Conservation (phyloP, 2,888 invertebrate species). For the Teleogryllus oceanicus region DNA sequence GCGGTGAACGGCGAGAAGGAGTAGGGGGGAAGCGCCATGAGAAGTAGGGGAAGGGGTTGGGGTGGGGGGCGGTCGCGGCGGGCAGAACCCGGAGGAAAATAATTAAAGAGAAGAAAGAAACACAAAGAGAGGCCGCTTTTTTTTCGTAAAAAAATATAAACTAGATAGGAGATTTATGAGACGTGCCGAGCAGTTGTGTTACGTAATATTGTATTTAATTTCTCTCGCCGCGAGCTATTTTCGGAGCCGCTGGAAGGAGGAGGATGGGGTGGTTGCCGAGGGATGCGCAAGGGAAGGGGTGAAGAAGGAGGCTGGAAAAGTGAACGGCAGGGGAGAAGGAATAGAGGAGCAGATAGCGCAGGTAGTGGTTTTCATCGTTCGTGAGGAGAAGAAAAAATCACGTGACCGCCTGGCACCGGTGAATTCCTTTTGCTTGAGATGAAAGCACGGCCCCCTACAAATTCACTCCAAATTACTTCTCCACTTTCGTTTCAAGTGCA, state of each 20-base stretch:
- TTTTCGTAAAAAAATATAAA: constrained; percentile 5
- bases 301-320: too few species aligned
- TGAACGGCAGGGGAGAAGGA: background rate
- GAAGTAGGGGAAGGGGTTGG: too few species aligned
- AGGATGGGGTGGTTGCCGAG: too few species aligned
- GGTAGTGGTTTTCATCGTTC: background rate
- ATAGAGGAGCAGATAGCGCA: background rate
- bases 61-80: background rate
- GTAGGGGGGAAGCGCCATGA: too few species aligned
- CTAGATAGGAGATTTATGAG: background rate
- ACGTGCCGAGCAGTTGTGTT: background rate
- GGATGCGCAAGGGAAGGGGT: background rate
- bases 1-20: background rate
- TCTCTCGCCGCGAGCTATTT: background rate
- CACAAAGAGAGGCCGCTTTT: background rate
- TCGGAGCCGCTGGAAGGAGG: background rate
- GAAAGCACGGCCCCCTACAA: too few species aligned
- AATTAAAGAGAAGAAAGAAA: background rate
- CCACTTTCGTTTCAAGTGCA: too few species aligned
- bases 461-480: too few species aligned
- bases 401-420: too few species aligned
- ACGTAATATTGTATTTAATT: constrained; percentile 8
- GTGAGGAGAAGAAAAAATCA: too few species aligned
- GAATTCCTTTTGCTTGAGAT: too few species aligned
- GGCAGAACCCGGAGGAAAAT: background rate